phyloP scores from a whole-genome alignment of 2,113 vertebrate genomes.

The Thunnus maccoyii region DNA sequence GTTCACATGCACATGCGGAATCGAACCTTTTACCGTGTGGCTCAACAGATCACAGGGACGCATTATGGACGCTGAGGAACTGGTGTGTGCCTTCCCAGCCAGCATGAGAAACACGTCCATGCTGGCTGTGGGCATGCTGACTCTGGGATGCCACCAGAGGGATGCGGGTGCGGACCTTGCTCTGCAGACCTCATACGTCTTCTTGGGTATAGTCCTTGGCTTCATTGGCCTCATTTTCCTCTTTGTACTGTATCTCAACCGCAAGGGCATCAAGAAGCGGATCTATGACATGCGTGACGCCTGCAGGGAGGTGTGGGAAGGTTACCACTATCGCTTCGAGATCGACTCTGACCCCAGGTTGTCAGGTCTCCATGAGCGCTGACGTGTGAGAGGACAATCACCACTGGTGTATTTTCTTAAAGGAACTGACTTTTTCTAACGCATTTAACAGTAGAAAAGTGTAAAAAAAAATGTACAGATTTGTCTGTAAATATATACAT shows the following conservation, averaged over 20 bases:
- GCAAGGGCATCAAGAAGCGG: conserved; percentile 87
- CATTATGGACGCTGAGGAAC: conserved; percentile 66
- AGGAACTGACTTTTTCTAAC: conserved; percentile 37
- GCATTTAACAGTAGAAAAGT: conserved; percentile 53
- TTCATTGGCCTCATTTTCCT: conserved; percentile 87
- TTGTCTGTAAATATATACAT: conserved; percentile 73
- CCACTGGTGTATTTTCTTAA: conserved; percentile 3
- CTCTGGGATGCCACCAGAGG: conserved; percentile 78
- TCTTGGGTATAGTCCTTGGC: conserved; percentile 85
- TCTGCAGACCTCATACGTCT: conserved; percentile 87
- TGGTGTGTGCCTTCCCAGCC: conserved; percentile 79
- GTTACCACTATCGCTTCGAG: conserved; percentile 87
- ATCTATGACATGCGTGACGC: conserved; percentile 83
- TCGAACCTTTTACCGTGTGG: conserved; percentile 83
- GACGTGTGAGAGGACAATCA: conserved; percentile 75
- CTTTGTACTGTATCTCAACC: conserved; percentile 88
- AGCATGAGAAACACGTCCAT: conserved; percentile 83
- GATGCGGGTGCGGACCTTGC: conserved; percentile 74
- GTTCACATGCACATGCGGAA: conserved; percentile 83
- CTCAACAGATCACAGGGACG: conserved; percentile 80
- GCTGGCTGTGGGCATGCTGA: conserved; percentile 55
- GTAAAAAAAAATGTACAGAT: conserved; percentile 74
- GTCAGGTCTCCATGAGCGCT: conserved; percentile 77
- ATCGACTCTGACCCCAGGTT: conserved; percentile 83
- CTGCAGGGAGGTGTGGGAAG: conserved; percentile 86